Evolutionary conservation across 1,140 invertebrate species (phyloP), one percentile per base, ranked within the genome.

Genomic region (Eumaeus atala): DNA sequence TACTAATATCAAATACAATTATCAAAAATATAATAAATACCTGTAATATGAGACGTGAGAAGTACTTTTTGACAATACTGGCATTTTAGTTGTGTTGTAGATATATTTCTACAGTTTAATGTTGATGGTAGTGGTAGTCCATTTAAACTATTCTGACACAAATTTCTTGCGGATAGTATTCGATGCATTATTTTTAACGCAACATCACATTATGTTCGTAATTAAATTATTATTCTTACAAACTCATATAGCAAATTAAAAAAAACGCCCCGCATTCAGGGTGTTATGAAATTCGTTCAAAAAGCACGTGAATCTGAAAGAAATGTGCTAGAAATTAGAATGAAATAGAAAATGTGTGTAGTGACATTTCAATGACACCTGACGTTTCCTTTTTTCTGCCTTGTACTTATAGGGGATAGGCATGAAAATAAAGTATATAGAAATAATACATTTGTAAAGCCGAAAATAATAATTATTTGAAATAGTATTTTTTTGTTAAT

Each of bases 61-160:
- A 84, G 63, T 54, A 77, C 67, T 71, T 73, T 82, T 48, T 69
- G 76, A 56, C 83, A 86, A 70, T 77, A 83, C 35, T 75, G 77
- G 70, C 83, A 86, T 83, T 80, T 80, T 71, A 80, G 67, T 48
- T 79, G 70, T 12, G 65, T 56, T 61, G 63, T 59, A 40, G 66
- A 54, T 35, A 67, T 57, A 59, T 53, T 72, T 65, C 62, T 74
- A 4, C 72, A 51, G n/a, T 65, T 57, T 67, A 62, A 73, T 54
- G 59, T 73, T 33, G 70, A 59, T 49, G 64, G 58, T 51, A 67
- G 58, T 47, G 70, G 57, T 48, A 82, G 54, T 50, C 68, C 65
- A 54, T 78, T 70, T 55, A 80, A 69, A 61, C 68, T 73, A 63
- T 61, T 77, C 35, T 77, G 76, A 66, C 75, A 83, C 21, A 83